Conservation (phyloP, 2,113 vertebrate species). For the Chaetorhynchus papuensis region DNA sequence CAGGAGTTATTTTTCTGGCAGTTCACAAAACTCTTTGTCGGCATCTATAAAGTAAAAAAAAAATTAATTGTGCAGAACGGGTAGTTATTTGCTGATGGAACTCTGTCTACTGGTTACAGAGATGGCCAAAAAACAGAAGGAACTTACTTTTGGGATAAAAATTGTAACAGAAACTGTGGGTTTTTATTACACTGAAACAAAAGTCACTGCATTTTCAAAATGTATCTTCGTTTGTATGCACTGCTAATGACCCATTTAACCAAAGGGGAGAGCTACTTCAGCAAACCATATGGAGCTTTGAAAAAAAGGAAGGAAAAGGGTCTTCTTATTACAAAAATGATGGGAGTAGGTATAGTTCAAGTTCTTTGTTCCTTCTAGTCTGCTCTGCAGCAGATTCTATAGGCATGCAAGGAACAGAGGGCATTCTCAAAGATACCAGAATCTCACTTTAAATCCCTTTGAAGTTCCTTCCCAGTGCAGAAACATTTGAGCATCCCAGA, state of each 20-base stretch:
- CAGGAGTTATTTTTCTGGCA: not conserved
- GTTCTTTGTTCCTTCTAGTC: not conserved
- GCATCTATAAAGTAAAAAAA: constrained; percentile 11
- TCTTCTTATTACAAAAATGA: not conserved
- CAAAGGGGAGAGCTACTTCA: not conserved
- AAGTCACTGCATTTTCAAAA: not conserved
- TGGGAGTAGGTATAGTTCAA: not conserved
- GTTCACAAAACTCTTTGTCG: not conserved
- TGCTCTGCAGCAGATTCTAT: not conserved
- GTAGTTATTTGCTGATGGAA: not conserved
- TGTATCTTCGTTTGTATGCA: not conserved
- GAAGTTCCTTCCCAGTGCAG: not conserved
- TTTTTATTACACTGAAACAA: not conserved
- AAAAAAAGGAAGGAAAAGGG: not conserved
- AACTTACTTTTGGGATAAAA: not conserved
- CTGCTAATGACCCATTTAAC: not conserved
- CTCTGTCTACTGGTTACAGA: not conserved
- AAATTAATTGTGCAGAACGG: not conserved
- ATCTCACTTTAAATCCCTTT: not conserved
- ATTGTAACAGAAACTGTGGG: not conserved
- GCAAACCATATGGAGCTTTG: not conserved
- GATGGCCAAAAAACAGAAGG: not conserved
- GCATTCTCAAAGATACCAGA: not conserved
- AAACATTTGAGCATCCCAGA: not conserved
- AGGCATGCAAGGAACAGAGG: not conserved